Evolutionary conservation across 2,888 invertebrate species (phyloP), one percentile per base, ranked within the genome.

Genomic region (Gymnosoma rotundatum): DNA sequence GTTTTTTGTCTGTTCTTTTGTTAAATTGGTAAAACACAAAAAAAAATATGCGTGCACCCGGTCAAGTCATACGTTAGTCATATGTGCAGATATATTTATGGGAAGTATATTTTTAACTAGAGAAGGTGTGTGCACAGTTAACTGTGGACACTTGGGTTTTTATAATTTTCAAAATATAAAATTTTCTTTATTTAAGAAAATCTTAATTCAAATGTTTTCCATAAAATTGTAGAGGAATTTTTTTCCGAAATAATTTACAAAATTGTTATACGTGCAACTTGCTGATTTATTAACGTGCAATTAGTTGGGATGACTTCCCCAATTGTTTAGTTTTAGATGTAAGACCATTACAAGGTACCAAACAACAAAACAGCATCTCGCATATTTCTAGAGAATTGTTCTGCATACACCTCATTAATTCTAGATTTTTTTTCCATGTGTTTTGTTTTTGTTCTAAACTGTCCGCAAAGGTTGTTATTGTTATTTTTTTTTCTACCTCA

Each of bases 321-420:
- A 60, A 32, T 73, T 66, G 72, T 67, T 66, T 60, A 60, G n/a
- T 76, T 66, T 82, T 50, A 70, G 73, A 21, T 56, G 76, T 63
- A 74, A 74, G 78, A 78, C 69, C 73, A 74, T 84, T 84, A 84
- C 84, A 83, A 78, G 80, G 80, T 76, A 78, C 81, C 81, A 70
- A 81, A 79, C 79, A 76, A 81, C 74, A 61, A 78, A 81, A 81
- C 83, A 84, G 72, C 76, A 81, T 84, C 63, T 78, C 73, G 69
- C 76, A 81, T 84, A 81, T 84, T 84, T 84, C 78, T 81, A 78
- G 74, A 74, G 84, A 81, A 84, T 84, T 84, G 84, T 84, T 84
- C 84, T 84, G 84, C 84, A 84, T 84, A 84, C 84, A 84, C 84
- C 84, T 84, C 81, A 84, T 84, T 81, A 84, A 84, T 84, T 84